phyloP scores from a whole-genome alignment of 1,140 invertebrate genomes.

The Mizuhopecten yessoensis region DNA sequence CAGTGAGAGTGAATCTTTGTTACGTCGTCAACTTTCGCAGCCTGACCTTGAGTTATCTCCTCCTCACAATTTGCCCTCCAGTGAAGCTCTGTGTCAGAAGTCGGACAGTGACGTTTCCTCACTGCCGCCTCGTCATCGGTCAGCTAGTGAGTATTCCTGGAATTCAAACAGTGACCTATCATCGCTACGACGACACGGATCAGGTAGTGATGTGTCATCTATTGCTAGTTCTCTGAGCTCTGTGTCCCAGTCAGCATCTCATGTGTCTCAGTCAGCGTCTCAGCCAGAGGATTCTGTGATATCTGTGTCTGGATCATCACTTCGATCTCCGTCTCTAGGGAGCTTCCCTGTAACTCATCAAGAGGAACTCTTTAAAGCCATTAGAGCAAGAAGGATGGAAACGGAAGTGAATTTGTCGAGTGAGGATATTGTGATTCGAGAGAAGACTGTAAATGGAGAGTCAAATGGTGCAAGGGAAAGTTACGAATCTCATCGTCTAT shows the following conservation, averaged over 20 bases:
- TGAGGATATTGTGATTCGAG: background rate
- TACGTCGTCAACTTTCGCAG: background rate
- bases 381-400: conserved; percentile 13
- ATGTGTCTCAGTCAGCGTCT: background rate
- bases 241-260: background rate
- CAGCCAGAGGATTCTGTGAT: background rate
- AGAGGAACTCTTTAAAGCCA: conserved; percentile 23
- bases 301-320: background rate
- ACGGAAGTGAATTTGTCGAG: background rate
- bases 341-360: background rate
- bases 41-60: conserved; percentile 14
- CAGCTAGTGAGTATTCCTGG: background rate
- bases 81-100: background rate
- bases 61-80: background rate
- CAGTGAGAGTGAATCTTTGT: conserved; percentile 8
- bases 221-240: background rate
- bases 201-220: background rate
- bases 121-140: background rate
- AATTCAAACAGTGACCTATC: conserved; percentile 9
- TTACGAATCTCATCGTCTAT: background rate
- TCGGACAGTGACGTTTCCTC: background rate
- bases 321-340: background rate
- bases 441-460: background rate
- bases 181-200: background rate
- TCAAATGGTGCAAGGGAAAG: background rate